phyloP scores from a whole-genome alignment of 2,888 invertebrate species.

The Macrophya alboannulata region DNA sequence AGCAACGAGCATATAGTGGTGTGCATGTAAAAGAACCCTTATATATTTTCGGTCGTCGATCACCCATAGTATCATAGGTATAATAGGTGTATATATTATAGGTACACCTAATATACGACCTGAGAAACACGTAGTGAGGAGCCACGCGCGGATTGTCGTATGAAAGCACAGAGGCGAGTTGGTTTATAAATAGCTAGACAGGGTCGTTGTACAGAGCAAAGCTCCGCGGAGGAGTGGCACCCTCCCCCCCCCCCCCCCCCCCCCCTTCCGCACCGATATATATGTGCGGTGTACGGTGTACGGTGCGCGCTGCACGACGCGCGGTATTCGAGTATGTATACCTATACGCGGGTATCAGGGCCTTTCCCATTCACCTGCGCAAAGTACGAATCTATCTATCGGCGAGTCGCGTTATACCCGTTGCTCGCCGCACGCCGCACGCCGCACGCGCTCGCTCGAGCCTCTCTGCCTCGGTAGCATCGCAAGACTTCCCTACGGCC shows the following conservation, averaged over 20 bases:
- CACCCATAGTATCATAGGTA: neutral
- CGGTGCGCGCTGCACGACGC: neutral
- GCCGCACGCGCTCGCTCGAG: slow-evolving; percentile 17
- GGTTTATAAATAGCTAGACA: slow-evolving; percentile 75
- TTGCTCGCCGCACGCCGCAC: slow-evolving; percentile 24
- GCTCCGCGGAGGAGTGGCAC: slow-evolving; percentile 31
- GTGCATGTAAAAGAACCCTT: neutral
- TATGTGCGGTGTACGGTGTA: neutral
- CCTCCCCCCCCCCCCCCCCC: neutral
- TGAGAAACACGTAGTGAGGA: neutral
- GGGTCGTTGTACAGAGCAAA: slow-evolving; percentile 75
- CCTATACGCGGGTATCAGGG: neutral
- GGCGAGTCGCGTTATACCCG: neutral
- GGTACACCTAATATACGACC: neutral
- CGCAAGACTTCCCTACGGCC: neutral
- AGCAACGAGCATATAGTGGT: too few species aligned
- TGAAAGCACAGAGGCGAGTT: slow-evolving; percentile 37
- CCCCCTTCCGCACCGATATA: neutral
- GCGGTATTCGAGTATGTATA: neutral
- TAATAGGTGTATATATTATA: neutral
- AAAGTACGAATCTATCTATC: slow-evolving; percentile 40
- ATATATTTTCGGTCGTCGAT: slow-evolving; percentile 12
- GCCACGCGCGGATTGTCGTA: slow-evolving; percentile 16
- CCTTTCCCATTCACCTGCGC: slow-evolving; percentile 49
- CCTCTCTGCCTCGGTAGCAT: neutral